Evolutionary conservation across 1,140 invertebrate genomes (phyloP), one percentile per base, ranked within the genome.

Genomic region (Platorchestia sp.): DNA sequence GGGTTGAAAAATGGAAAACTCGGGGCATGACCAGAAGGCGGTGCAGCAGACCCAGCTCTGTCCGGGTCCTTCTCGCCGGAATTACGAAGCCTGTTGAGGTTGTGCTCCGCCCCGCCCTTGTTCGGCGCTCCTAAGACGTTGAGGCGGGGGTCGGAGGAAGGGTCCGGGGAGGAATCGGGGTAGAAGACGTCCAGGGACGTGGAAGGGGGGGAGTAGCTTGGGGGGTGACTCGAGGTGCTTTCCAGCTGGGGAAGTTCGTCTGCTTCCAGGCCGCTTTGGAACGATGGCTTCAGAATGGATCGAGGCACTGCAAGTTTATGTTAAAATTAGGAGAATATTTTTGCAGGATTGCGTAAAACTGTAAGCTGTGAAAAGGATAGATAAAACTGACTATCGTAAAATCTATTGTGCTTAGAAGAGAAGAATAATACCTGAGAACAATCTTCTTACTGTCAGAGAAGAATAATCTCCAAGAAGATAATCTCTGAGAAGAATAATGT

Each of bases 211-310:
- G 91, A 45, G 43, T 93, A 47, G 43, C 43, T 47, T 6, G 91
- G 91, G 40, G 91, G 91, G 27, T 44, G 40, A 45, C 44, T 93
- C 6, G 91, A 93, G 10, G 91, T 93, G 91, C 91, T 93, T 44
- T 93, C 91, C 40, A 93, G 45, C 91, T 47, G 91, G 19, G 91
- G 91, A 40, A 47, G 41, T 95, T 99, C 98, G 96, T 99, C 98
- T 19, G 97, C 97, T 97, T 98, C 98, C n/a, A 97, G 97, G 47
- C 98, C 97, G 45, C 98, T 98, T 96, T 98, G 98, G 97, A 98
- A 98, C 96, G 98, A 97, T 96, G 98, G 98, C 96, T 98, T 98
- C 16, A 99, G 97, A 51, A 99, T 98, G 97, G 98, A 98, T 96
- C 98, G 97, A 47, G 98, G 98, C 95, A 99, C 99, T 99, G 97